Conservation (phyloP, 1,140 invertebrate species). For the Diabrotica undecimpunctata region DNA sequence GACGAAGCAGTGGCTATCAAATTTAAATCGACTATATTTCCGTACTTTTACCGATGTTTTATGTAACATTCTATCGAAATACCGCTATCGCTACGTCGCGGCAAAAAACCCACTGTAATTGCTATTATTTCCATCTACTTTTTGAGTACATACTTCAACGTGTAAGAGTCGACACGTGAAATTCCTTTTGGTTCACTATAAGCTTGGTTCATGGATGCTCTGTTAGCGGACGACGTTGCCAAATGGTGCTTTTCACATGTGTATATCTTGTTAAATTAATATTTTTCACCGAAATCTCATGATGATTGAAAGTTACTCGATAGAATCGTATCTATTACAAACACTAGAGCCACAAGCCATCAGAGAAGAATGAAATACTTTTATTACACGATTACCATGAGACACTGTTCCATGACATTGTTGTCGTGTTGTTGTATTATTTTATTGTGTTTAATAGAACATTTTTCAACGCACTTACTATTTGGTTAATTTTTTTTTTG, state of each 20-base stretch:
- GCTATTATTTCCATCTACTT: conserved; percentile 21
- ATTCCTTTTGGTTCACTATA: conserved; percentile 20
- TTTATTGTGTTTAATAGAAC: no score
- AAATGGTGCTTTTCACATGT: neutral
- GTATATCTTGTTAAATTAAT: no score
- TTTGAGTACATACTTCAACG: conserved; percentile 19
- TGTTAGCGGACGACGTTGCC: conserved; percentile 7
- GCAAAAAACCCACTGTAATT: conserved; percentile 18
- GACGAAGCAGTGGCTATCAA: neutral
- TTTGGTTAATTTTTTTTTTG: no score
- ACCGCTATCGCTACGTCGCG: neutral
- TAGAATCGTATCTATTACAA: no score
- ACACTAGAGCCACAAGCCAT: no score
- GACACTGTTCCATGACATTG: no score
- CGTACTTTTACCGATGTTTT: neutral
- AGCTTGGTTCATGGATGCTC: conserved; percentile 4
- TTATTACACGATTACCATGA: no score
- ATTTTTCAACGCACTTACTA: no score
- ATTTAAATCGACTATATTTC: neutral
- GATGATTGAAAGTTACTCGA: no score
- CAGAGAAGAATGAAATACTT: no score
- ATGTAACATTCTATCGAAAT: neutral
- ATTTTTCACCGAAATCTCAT: no score
- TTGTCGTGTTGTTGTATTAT: no score
- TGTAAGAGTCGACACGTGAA: conserved; percentile 24